Percentiles rank a stretch among this genome's conserved stretches.
phyloP scores from a whole-genome alignment of 53 echinoderm and acorn worm genomes.

The Holothuria scabra region DNA sequence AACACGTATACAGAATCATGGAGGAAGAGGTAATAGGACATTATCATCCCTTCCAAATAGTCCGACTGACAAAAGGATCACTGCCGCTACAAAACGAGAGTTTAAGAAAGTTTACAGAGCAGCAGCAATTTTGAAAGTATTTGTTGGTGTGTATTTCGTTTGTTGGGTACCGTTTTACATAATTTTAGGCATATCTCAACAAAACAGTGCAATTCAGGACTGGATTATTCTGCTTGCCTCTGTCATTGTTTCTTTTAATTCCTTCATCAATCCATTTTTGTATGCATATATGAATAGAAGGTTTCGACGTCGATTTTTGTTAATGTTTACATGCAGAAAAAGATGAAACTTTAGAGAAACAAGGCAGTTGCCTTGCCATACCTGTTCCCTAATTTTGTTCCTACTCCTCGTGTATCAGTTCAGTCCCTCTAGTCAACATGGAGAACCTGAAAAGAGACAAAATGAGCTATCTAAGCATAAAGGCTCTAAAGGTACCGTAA shows the following conservation, averaged over 20 bases:
- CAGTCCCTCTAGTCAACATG: no score
- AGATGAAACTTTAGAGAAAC: neutral
- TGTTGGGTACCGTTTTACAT: slow-evolving; percentile 23
- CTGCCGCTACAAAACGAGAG: neutral
- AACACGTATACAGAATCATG: neutral
- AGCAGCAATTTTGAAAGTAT: no score
- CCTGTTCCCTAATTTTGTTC: no score
- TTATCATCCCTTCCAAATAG: neutral
- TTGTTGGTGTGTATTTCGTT: no score
- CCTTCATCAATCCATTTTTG: slow-evolving; percentile 16
- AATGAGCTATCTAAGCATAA: no score
- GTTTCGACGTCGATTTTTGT: neutral
- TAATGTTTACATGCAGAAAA: neutral
- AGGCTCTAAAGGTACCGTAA: no score
- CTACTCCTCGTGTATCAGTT: no score
- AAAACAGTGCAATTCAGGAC: neutral
- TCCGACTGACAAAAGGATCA: neutral
- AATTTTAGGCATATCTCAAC: neutral
- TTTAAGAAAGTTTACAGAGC: neutral
- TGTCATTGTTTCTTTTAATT: neutral
- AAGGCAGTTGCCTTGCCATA: no score
- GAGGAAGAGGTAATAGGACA: neutral
- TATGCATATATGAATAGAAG: slow-evolving; percentile 10
- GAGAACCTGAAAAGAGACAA: no score
- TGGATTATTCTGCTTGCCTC: neutral